A percentile compares a stretch with the other conserved stretches of the same genome.
Evolutionary conservation across 1,140 invertebrate species (phyloP).

Genomic region (Uloborus diversus): DNA sequence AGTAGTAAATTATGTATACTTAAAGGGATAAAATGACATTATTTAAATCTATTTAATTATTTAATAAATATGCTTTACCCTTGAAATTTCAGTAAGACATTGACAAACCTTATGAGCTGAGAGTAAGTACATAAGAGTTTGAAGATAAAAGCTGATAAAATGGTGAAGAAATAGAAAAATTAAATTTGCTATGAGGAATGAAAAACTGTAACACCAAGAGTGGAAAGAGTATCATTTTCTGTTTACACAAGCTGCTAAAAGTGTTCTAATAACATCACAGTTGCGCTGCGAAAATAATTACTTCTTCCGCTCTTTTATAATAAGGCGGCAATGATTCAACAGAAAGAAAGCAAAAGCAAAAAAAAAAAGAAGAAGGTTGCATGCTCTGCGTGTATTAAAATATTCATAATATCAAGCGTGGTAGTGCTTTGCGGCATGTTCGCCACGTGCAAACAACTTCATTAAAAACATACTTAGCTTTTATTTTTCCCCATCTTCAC

Average conservation of each 20-base stretch:
- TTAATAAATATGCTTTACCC: too few relatives aligned
- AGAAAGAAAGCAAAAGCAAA: not conserved
- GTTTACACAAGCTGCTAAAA: not conserved
- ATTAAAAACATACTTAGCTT: conserved; percentile 30
- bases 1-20: too few relatives aligned
- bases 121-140: too few relatives aligned
- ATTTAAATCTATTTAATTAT: too few relatives aligned
- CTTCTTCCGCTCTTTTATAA: conserved; percentile 32
- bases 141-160: too few relatives aligned
- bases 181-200: too few relatives aligned
- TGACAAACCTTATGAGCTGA: too few relatives aligned
- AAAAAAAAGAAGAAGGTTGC: conserved; percentile 20
- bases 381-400: conserved; percentile 34
- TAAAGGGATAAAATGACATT: too few relatives aligned
- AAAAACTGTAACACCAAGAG: not conserved
- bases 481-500: not conserved
- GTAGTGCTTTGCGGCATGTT: conserved; percentile 20
- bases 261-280: not conserved
- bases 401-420: conserved; percentile 40
- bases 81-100: too few relatives aligned
- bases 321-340: conserved; percentile 25
- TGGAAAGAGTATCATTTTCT: not conserved
- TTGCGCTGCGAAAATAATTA: conserved; percentile 32
- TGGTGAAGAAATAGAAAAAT: too few relatives aligned
- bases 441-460: conserved; percentile 39